Base-by-base conservation (phyloP, 2,797 vertebrate genomes). In the Crenuchus spilurus region DNA sequence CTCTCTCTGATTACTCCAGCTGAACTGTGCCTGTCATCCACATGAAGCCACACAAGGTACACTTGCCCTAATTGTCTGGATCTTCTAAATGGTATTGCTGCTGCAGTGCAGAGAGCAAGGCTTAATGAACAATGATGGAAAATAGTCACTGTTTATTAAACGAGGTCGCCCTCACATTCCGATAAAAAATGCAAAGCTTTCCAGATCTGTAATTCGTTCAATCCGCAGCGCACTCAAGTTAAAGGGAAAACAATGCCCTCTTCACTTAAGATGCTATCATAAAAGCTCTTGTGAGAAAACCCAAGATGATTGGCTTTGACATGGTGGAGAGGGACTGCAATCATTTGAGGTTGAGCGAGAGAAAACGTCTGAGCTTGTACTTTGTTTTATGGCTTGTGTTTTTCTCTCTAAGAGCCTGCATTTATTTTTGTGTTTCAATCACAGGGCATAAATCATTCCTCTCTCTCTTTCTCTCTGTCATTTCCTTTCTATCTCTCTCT, bases 391-490 rank as follows among this genome's bases (percentile, higher is more conserved):
- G 74, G 82, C 76, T 82, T 80, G 80, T 83, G 79, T 83, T 82
- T 87, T 85, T 74, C 82, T 82, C 84, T 74, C 84, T 70, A 80
- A 77, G 75, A 76, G 64, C 74, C 84, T 84, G 87, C 85, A 86
- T 92, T 90, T 91, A 91, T 90, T 89, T 81, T 88, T 83, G 87
- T 81, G 80, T 87, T 86, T 86, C 80, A 82, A 39, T 83, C 84
- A 87, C 85, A 81, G 85, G 88, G 89, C 87, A 90, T 92, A 90
- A 92, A 92, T 92, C 89, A 90, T 83, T 74, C 55, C 57, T 79
- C 70, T 68, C 77, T 51, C 64, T 51, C 16, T 46, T 52, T 65
- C 51, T 78, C 33, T 35, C 42, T 80, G 72, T 78, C 63, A 57
- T 69, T 72, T 75, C 83, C 72, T 62, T 57, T 74, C 37, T 58